A percentile compares a stretch with the other conserved stretches of the same genome.
Conservation (phyloP, 1,140 invertebrate species). For the Elymnias hypermnestra region DNA sequence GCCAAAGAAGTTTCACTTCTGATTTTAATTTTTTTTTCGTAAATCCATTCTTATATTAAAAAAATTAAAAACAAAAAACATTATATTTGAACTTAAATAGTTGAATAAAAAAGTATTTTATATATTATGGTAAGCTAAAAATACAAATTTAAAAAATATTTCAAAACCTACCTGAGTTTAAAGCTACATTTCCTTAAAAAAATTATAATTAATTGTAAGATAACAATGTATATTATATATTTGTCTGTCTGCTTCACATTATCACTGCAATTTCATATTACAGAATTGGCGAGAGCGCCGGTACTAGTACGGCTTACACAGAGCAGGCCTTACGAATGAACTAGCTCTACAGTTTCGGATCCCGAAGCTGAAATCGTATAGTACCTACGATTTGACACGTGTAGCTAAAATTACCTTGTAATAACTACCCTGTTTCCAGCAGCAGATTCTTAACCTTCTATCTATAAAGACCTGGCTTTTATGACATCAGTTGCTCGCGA, state of each 20-base stretch:
- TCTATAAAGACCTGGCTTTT: no score
- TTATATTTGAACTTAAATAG: no score
- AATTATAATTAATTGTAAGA: neutral
- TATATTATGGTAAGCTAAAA: no score
- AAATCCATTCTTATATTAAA: no score
- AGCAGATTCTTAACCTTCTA: no score
- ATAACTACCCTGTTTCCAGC: slow-evolving; percentile 16
- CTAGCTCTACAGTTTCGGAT: slow-evolving; percentile 1
- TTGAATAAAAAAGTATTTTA: no score
- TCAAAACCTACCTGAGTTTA: no score
- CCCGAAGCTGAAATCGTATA: slow-evolving; percentile 34
- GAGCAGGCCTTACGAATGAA: slow-evolving; percentile 7
- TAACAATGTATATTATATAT: neutral
- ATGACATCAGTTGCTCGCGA: no score
- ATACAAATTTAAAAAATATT: no score
- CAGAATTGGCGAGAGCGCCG: neutral
- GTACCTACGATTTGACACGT: slow-evolving; percentile 34
- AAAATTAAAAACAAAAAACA: no score
- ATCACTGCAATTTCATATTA: neutral
- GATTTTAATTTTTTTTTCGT: no score
- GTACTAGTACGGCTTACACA: slow-evolving; percentile 5
- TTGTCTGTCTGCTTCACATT: neutral
- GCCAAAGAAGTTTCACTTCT: no score
- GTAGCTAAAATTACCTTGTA: slow-evolving; percentile 29
- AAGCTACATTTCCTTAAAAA: neutral